Percentiles rank a stretch among this genome's conserved stretches.
Conservation (phyloP, 2,797 vertebrate species). For the Podargus strigoides region DNA sequence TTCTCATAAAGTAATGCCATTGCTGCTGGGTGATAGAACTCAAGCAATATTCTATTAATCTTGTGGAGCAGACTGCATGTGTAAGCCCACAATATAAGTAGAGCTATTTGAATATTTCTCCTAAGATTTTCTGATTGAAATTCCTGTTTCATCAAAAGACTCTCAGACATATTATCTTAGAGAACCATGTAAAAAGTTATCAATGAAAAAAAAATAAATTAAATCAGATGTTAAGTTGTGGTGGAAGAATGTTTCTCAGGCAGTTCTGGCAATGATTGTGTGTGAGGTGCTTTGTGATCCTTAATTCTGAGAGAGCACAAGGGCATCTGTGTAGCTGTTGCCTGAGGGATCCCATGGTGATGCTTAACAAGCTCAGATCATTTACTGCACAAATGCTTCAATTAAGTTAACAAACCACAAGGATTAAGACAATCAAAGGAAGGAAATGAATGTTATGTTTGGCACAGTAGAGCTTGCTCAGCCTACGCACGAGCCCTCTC, state of each 20-base stretch:
- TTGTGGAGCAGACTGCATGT: rapidly evolving
- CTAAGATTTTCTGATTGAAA: not conserved
- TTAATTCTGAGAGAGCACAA: not conserved
- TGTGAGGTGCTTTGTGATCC: not conserved
- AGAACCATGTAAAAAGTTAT: not conserved
- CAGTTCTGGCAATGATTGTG: not conserved
- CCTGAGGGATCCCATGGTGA: not conserved
- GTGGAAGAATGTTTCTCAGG: not conserved
- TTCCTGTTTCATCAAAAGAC: not conserved
- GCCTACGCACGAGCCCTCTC: not conserved
- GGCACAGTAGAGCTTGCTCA: not conserved
- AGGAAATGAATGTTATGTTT: not conserved
- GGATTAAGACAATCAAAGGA: constrained; percentile 5
- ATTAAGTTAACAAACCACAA: constrained; percentile 29
- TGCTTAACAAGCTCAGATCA: not conserved
- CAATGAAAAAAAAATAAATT: too few species aligned
- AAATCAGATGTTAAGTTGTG: not conserved
- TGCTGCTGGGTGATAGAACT: not conserved
- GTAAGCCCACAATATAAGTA: not conserved
- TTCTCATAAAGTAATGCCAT: not conserved
- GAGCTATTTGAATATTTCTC: not conserved
- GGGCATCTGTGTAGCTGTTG: not conserved
- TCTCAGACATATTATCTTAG: not conserved
- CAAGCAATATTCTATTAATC: not conserved
- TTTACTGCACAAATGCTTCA: not conserved